Evolutionary conservation across 1,140 invertebrate genomes (phyloP).

Genomic region (Fopius arisanus): DNA sequence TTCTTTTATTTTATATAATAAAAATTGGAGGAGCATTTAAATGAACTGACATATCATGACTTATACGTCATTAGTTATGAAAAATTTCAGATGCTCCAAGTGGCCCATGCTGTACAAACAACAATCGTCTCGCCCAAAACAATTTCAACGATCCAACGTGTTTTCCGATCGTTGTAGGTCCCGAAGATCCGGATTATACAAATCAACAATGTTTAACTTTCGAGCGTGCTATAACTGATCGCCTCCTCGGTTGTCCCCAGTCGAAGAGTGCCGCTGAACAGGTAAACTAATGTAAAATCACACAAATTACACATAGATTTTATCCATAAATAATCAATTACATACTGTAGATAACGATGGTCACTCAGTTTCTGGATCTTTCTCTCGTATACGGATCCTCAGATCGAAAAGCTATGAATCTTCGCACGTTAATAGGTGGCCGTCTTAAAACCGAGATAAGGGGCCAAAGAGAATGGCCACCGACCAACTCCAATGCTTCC

Average conservation of each 20-base stretch:
- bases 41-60: too few relatives aligned
- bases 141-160: constrained; percentile 70
- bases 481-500: constrained; percentile 69
- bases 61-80: neutral
- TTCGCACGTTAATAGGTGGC: constrained; percentile 74
- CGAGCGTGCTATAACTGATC: constrained; percentile 59
- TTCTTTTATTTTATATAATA: too few relatives aligned
- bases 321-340: neutral
- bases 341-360: constrained; percentile 73
- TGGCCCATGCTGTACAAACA: constrained; percentile 54
- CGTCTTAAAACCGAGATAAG: constrained; percentile 71
- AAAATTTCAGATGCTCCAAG: neutral
- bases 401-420: constrained; percentile 68
- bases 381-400: constrained; percentile 86
- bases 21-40: too few relatives aligned
- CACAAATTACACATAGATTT: neutral
- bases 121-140: constrained; percentile 68
- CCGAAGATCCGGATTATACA: constrained; percentile 82
- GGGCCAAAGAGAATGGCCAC: constrained; percentile 73
- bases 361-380: constrained; percentile 85
- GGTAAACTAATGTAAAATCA: constrained; percentile 52
- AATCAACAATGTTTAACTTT: constrained; percentile 83
- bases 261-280: constrained; percentile 75
- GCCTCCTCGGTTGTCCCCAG: constrained; percentile 67
- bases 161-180: constrained; percentile 85